Conservation (phyloP, 2,888 invertebrate species). For the Drosophila limbata region DNA sequence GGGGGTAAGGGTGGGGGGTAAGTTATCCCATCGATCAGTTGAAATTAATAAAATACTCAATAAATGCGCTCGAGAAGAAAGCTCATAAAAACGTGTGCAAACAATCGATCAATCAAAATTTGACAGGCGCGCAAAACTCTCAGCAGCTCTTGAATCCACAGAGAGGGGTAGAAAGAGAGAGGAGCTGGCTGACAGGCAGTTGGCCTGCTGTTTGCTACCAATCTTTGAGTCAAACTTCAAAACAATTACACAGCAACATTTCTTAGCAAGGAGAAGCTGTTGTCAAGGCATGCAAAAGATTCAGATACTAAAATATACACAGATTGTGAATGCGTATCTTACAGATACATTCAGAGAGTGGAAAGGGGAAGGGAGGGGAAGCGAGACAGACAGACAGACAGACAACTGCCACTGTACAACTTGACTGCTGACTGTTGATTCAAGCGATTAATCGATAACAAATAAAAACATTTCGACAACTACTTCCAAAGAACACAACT, state of each 20-base stretch:
- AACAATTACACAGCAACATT: constrained; percentile 81
- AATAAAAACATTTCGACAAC: constrained; percentile 81
- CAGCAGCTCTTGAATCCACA: constrained; percentile 25
- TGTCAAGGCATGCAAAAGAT: constrained; percentile 53
- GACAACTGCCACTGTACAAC: constrained; percentile 58
- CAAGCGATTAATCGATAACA: constrained; percentile 81
- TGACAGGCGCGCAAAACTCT: constrained; percentile 65
- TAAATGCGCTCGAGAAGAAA: constrained; percentile 72
- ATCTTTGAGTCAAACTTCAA: constrained; percentile 76
- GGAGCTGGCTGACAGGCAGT: constrained; percentile 59
- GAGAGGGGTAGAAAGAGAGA: neutral
- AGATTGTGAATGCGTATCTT: constrained; percentile 47
- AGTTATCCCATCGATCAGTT: constrained; percentile 73
- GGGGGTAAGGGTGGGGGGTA: neutral
- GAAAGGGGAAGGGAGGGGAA: neutral
- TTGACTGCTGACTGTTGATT: constrained; percentile 66
- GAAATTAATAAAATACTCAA: constrained; percentile 81
- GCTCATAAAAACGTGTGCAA: constrained; percentile 81
- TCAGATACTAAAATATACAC: constrained; percentile 32
- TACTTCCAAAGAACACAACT: constrained; percentile 71
- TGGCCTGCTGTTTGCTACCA: constrained; percentile 74
- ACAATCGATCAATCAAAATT: constrained; percentile 80
- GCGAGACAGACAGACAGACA: constrained; percentile 9
- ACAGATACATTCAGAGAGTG: constrained; percentile 22
- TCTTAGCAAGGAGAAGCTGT: constrained; percentile 37